phyloP scores from a whole-genome alignment of 2,113 vertebrate species.

The Poeciliopsis prolifica region DNA sequence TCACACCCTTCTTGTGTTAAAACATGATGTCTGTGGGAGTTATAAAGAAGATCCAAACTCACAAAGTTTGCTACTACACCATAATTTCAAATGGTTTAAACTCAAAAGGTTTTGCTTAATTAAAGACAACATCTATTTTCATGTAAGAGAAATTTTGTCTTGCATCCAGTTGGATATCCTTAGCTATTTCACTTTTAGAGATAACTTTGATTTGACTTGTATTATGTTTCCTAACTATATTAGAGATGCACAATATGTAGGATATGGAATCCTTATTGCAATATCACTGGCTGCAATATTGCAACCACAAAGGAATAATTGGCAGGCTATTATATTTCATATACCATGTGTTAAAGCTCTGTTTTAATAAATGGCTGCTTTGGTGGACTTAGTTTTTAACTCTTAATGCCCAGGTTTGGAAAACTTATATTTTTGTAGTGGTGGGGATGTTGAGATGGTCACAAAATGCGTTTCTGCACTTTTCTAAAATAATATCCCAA shows the following conservation, averaged over 20 bases:
- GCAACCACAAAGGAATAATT: neutral
- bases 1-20: constrained; percentile 38
- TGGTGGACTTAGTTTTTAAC: neutral
- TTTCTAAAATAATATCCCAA: neutral
- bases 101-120: constrained; percentile 9
- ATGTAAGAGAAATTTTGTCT: neutral
- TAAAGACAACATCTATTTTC: neutral
- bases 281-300: neutral
- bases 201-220: neutral
- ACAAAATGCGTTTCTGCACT: neutral
- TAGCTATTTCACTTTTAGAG: neutral
- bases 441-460: neutral
- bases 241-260: neutral
- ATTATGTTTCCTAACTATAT: no score
- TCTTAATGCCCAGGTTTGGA: neutral
- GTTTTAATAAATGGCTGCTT: neutral
- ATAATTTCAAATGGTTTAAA: neutral
- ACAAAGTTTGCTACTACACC: constrained; percentile 17
- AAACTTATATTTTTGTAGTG: neutral
- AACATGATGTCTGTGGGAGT: constrained; percentile 26
- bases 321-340: neutral
- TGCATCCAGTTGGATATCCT: neutral
- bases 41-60: constrained; percentile 12
- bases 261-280: neutral
- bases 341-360: neutral